Evolutionary conservation across 2,888 invertebrate species (phyloP).

Genomic region (Agrenia bidenticulata): DNA sequence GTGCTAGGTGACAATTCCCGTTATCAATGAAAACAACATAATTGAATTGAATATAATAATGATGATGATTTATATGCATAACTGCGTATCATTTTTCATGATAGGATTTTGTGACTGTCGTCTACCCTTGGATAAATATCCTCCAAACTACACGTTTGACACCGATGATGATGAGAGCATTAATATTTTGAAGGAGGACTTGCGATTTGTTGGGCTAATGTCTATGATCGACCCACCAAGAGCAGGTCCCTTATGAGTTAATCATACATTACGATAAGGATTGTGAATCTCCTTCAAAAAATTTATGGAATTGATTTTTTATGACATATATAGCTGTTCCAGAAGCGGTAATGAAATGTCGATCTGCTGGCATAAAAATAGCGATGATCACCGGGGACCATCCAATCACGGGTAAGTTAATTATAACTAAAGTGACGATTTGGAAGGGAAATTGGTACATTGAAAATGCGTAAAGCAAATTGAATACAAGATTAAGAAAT

Average conservation of each 20-base stretch:
- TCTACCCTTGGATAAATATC: conserved; percentile 15
- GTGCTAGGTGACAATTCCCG: conserved; percentile 27
- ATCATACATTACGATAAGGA: no score
- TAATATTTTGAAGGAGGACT: conserved; percentile 4
- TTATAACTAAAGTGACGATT: not conserved
- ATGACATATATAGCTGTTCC: not conserved
- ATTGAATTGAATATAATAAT: no score
- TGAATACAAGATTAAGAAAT: no score
- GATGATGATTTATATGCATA: no score
- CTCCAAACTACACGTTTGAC: not conserved
- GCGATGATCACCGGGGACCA: conserved; percentile 28
- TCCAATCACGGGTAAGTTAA: conserved; percentile 12
- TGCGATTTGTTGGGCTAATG: conserved; percentile 25
- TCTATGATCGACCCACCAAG: conserved; percentile 29
- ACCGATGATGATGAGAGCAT: not conserved
- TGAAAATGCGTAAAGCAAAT: no score
- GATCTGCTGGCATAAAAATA: conserved; percentile 20
- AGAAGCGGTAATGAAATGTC: conserved; percentile 21
- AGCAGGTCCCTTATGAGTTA: no score
- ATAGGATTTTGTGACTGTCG: conserved; percentile 24
- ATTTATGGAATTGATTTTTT: no score
- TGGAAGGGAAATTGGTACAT: no score
- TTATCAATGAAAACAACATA: no score
- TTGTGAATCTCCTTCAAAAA: not conserved
- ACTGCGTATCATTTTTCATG: no score